Conservation (phyloP, 2,113 vertebrate species). For the Campylomormyrus numenius region DNA sequence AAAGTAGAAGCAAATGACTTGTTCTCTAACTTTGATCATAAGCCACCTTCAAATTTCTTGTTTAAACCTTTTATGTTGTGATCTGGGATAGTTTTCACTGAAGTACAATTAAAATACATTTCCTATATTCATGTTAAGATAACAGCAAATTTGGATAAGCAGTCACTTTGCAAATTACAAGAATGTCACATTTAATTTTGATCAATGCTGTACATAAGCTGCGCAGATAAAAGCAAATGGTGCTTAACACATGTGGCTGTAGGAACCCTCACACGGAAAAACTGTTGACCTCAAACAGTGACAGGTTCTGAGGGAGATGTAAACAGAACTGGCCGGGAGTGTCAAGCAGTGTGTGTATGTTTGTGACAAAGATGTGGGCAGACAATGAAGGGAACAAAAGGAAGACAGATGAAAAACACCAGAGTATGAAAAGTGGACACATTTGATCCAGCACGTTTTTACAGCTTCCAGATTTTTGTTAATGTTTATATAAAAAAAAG, state of each 20-base stretch:
- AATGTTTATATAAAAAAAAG: neutral
- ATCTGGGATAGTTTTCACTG: neutral
- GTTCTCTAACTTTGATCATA: neutral
- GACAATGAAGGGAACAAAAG: neutral
- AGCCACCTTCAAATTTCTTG: neutral
- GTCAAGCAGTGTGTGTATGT: neutral
- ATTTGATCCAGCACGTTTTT: neutral
- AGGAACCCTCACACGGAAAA: neutral
- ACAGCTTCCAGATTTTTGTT: neutral
- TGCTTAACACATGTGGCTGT: neutral
- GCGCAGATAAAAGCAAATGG: neutral
- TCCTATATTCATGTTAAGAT: neutral
- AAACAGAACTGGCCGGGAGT: neutral
- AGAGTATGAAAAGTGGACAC: neutral
- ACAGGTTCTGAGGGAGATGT: neutral
- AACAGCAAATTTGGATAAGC: neutral
- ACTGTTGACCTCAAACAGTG: neutral
- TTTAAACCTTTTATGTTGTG: neutral
- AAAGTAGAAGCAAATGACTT: neutral
- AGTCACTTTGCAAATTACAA: neutral
- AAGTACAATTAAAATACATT: neutral
- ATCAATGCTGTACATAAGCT: neutral
- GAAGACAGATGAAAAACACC: neutral
- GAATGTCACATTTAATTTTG: neutral
- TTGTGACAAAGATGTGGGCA: neutral